phyloP scores from a whole-genome alignment of 2,113 vertebrate genomes.

The Polypterus bichir region DNA sequence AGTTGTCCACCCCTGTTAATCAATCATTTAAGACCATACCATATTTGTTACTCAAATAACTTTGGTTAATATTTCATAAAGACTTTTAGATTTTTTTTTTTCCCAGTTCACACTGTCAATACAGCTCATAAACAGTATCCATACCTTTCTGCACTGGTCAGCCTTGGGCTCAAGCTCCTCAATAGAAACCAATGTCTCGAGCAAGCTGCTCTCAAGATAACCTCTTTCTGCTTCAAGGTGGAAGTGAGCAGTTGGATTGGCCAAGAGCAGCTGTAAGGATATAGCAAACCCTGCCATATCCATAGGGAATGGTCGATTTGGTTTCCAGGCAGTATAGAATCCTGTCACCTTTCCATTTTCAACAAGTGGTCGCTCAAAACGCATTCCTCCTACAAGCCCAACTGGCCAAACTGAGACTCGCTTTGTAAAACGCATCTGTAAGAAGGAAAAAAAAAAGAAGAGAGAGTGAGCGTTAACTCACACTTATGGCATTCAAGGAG shows the following conservation, averaged over 20 bases:
- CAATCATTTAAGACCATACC: too few species aligned
- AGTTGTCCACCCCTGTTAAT: too few species aligned
- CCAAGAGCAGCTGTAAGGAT: slow-evolving; percentile 58
- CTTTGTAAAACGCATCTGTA: slow-evolving; percentile 71
- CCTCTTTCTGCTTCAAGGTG: slow-evolving; percentile 68
- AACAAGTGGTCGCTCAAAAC: slow-evolving; percentile 70
- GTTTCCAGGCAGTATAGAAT: slow-evolving; percentile 80
- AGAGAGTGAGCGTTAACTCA: not conserved
- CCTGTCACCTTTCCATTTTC: slow-evolving; percentile 69
- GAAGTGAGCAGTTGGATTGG: slow-evolving; percentile 59
- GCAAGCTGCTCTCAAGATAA: slow-evolving; percentile 75
- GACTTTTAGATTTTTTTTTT: too few species aligned
- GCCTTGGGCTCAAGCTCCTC: slow-evolving; percentile 78
- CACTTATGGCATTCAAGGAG: too few species aligned
- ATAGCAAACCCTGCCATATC: slow-evolving; percentile 85
- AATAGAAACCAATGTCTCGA: slow-evolving; percentile 64
- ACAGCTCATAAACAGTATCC: not conserved
- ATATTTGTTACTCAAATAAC: too few species aligned
- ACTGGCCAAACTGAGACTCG: slow-evolving; percentile 80
- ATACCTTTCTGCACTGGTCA: slow-evolving; percentile 69
- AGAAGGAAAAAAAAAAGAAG: slow-evolving; percentile 11
- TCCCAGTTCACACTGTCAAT: not conserved
- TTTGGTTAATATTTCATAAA: too few species aligned
- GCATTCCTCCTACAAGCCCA: slow-evolving; percentile 77
- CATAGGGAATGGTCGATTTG: slow-evolving; percentile 71